A percentile compares a stretch with the other conserved stretches of the same genome.
Evolutionary conservation across 1,140 invertebrate species (phyloP).

Genomic region (Anastrepha obliqua): DNA sequence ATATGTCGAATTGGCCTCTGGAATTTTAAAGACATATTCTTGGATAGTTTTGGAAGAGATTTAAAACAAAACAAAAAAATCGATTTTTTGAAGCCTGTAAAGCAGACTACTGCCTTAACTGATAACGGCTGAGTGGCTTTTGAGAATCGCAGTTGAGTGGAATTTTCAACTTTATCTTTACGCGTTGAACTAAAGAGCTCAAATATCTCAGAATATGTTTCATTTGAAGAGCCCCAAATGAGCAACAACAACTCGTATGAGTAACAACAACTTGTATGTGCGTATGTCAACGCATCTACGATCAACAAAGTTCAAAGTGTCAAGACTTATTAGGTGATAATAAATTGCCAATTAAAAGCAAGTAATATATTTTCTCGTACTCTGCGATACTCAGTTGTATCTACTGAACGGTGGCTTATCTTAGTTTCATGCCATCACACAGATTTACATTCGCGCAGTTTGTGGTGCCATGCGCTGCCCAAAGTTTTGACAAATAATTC

Average conservation of each 20-base stretch:
- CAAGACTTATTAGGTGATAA: slow-evolving; percentile 37
- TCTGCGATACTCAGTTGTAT: not conserved
- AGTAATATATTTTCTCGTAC: not conserved
- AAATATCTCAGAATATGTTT: too few relatives aligned
- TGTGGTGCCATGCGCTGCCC: not conserved
- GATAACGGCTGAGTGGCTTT: too few relatives aligned
- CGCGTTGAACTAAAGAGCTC: too few relatives aligned
- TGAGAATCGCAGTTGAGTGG: too few relatives aligned
- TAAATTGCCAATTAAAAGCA: not conserved
- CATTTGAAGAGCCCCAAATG: not conserved
- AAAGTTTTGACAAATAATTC: not conserved
- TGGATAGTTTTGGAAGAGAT: too few relatives aligned
- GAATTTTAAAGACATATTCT: too few relatives aligned
- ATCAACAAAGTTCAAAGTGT: slow-evolving; percentile 24
- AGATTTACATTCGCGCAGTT: not conserved
- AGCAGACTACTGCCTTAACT: too few relatives aligned
- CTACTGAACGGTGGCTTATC: not conserved
- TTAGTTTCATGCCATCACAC: not conserved
- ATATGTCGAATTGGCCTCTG: too few relatives aligned
- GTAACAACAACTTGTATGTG: not conserved
- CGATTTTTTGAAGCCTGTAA: too few relatives aligned
- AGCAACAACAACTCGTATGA: not conserved
- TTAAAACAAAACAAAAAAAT: too few relatives aligned
- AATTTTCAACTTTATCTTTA: too few relatives aligned
- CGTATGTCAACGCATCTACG: not conserved